These are phyloP conservation scores for Callinectes sapidus DNA, from an alignment of 2,888 invertebrate genomes.

Conservation along the genomic window DNA sequence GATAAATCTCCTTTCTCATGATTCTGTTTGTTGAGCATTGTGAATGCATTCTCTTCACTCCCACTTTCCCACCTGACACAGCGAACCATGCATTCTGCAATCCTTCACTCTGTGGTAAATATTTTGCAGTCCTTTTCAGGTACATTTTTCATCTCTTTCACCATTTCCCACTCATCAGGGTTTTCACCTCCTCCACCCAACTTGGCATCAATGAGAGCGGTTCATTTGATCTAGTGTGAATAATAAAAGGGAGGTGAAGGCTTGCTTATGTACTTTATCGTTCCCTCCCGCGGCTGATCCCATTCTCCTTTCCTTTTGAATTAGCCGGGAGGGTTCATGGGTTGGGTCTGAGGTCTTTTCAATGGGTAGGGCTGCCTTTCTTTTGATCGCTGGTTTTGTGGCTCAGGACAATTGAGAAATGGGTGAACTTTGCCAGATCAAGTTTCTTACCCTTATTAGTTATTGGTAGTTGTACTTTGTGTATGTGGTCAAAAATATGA, in stretches of 20 bases:
- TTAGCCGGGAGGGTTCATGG: slow-evolving; percentile 55
- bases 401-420: slow-evolving; percentile 42
- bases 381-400: slow-evolving; percentile 52
- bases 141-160: slow-evolving; percentile 33
- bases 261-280: slow-evolving; percentile 56
- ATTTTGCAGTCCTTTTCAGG: neutral
- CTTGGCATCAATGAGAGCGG: slow-evolving; percentile 53
- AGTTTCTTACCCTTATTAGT: neutral
- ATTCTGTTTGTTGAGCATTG: neutral
- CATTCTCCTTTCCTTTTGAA: slow-evolving; percentile 56
- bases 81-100: neutral
- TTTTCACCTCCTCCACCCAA: slow-evolving; percentile 32
- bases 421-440: slow-evolving; percentile 41
- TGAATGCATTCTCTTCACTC: neutral
- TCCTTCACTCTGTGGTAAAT: neutral
- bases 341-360: slow-evolving; percentile 33
- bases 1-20: neutral
- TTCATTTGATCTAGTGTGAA: slow-evolving; percentile 61
- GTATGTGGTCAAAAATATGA: neutral
- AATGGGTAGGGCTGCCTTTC: slow-evolving; percentile 45
- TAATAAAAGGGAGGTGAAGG: slow-evolving; percentile 59
- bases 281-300: slow-evolving; percentile 54
- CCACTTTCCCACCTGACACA: neutral
- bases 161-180: slow-evolving; percentile 22
- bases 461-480: neutral